Base-by-base conservation (phyloP, 1,140 invertebrate species). In the Caerostris darwini region DNA sequence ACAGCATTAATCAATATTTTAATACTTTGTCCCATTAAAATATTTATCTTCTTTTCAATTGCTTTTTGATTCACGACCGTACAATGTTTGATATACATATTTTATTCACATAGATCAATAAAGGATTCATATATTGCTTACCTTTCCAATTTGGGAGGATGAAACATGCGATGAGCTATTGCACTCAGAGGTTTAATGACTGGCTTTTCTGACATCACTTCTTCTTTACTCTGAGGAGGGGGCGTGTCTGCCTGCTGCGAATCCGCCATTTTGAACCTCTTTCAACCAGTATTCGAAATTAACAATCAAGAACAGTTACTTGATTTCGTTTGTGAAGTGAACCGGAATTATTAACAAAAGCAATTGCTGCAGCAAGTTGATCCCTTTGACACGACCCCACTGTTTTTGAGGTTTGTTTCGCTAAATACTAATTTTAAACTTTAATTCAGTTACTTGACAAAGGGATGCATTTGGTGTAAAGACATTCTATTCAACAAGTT, bases 91-190 rank as follows among this genome's bases (percentile, higher is more conserved):
- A 34, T 34, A 34, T 34, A 34, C 34, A 34, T 34, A 34, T 34
- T 34, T 34, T 1, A 34, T 34, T 34, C 34, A 34, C 34, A 34
- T 34, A 34, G 34, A 34, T 34, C 2, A 34, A 34, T 1, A 34
- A 34, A 34, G 34, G 34, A 34, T 34, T 34, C 34, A 34, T 34
- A 2, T 34, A 2, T 34, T 34, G 34, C 93, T 94, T 86, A 94
- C 93, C 93, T 94, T 90, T 94, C 93, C 54, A 94, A 17, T 71
- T 90, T 94, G 0, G 93, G 93, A 7, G 93, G 93, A 61, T 94
- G 93, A 82, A 94, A 94, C 87, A 94, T 90, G 3, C 93, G 77
- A 19, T 94, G 93, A 10, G 93, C 88, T 7, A 94, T 90, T 7
- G 93, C 87, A 86, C 87, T 94, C 14, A 90, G 7, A 3, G 92